These are phyloP conservation scores for Chionis minor DNA, from an alignment of 2,113 vertebrate genomes.

Conservation along the genomic window DNA sequence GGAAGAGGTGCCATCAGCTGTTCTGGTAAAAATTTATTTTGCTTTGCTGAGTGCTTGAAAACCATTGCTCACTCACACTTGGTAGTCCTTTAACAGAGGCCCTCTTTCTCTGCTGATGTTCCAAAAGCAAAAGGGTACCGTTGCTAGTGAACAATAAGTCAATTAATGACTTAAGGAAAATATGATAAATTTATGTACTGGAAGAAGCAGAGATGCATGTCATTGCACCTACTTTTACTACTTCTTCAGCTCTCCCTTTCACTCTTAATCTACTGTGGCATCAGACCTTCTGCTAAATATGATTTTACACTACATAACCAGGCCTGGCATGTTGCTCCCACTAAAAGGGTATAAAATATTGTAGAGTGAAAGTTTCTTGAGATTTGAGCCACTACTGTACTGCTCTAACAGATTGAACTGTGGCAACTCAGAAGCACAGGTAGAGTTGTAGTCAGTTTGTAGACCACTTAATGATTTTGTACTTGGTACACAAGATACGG, in stretches of 20 bases:
- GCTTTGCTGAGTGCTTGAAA: neutral
- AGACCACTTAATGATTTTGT: constrained; percentile 47
- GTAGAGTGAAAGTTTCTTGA: neutral
- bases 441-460: constrained; percentile 18
- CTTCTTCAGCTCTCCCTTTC: neutral
- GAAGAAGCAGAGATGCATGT: neutral
- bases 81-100: neutral
- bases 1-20: neutral
- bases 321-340: neutral
- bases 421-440: constrained; percentile 39
- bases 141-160: neutral
- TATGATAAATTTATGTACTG: neutral
- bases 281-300: neutral
- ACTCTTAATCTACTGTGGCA: neutral
- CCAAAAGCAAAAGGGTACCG: neutral
- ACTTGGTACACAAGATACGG: neutral
- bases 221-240: neutral
- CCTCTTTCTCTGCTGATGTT: neutral
- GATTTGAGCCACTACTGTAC: neutral
- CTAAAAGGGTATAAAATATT: neutral
- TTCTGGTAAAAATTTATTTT: neutral
- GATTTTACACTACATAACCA: neutral
- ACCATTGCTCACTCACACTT: neutral
- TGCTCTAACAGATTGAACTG: neutral
- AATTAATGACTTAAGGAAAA: neutral